Percentiles rank a stretch among this genome's conserved stretches.
Conservation (phyloP, 2,797 vertebrate species). For the Nannoperca obscura region DNA sequence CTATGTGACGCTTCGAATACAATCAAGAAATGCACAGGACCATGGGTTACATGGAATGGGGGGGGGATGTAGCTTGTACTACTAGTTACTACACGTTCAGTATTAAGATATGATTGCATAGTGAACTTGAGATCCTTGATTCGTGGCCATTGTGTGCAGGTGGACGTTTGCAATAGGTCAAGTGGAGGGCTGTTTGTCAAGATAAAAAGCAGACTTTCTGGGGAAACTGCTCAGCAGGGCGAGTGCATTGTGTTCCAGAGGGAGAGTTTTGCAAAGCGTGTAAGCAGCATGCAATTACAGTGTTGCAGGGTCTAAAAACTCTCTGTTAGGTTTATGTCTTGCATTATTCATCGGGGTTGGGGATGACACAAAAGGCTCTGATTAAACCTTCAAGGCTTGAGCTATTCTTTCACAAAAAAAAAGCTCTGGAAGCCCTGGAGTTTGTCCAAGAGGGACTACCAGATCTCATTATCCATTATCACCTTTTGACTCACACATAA, state of each 20-base stretch:
- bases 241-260: background rate
- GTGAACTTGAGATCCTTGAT: conserved; percentile 38
- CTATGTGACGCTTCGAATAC: conserved; percentile 49
- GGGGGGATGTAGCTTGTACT: background rate
- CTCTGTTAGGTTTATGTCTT: conserved; percentile 26
- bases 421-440: conserved; percentile 18
- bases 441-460: conserved; percentile 26
- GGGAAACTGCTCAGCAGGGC: conserved; percentile 25
- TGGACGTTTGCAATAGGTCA: conserved; percentile 55
- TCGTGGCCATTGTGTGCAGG: conserved; percentile 26
- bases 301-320: conserved; percentile 19
- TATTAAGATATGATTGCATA: conserved; percentile 45
- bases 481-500: background rate
- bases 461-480: conserved; percentile 23
- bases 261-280: conserved; percentile 14
- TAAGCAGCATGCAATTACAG: conserved; percentile 26
- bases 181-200: conserved; percentile 28
- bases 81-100: conserved; percentile 17
- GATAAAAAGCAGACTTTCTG: conserved; percentile 48
- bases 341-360: conserved; percentile 48
- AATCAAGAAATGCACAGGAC: conserved; percentile 30
- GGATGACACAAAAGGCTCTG: conserved; percentile 37
- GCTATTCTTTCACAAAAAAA: conserved; percentile 7
- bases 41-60: background rate
- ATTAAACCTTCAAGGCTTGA: conserved; percentile 38